These are phyloP conservation scores for Takifugu flavidus DNA, from an alignment of 2,113 vertebrate species.

Conservation along the genomic window DNA sequence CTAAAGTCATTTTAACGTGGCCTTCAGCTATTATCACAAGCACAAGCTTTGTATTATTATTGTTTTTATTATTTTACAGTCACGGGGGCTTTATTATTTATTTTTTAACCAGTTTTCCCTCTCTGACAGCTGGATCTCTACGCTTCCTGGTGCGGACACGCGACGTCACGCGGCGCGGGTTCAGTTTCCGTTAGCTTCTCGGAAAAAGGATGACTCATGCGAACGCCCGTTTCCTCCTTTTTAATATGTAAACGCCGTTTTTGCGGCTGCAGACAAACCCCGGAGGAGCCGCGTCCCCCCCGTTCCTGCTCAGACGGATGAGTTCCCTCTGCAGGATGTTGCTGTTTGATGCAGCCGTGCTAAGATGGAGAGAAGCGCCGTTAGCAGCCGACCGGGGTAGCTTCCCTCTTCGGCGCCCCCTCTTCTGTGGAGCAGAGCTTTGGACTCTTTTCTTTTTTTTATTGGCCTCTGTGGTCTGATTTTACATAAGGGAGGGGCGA, in stretches of 20 bases:
- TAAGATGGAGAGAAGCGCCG: slow-evolving; percentile 29
- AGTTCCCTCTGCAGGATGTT: slow-evolving; percentile 39
- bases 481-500: slow-evolving; percentile 66
- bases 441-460: slow-evolving; percentile 52
- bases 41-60: slow-evolving; percentile 20
- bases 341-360: slow-evolving; percentile 34
- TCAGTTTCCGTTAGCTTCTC: slow-evolving; percentile 46
- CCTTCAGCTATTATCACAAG: slow-evolving; percentile 38
- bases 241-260: slow-evolving; percentile 63
- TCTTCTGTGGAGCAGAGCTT: slow-evolving; percentile 44
- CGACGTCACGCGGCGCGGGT: slow-evolving; percentile 2
- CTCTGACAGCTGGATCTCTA: slow-evolving; percentile 2
- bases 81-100: background rate
- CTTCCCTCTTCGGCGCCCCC: slow-evolving; percentile 58
- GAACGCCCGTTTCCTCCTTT: slow-evolving; percentile 48
- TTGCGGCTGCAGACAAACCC: slow-evolving; percentile 47
- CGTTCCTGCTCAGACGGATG: slow-evolving; percentile 44
- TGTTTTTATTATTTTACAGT: slow-evolving; percentile 8
- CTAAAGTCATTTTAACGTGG: slow-evolving; percentile 47
- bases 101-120: background rate
- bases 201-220: slow-evolving; percentile 59
- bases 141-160: slow-evolving; percentile 1
- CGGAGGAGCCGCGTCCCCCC: slow-evolving; percentile 43
- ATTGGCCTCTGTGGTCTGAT: slow-evolving; percentile 72
- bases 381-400: slow-evolving; percentile 18